Evolutionary conservation across 2,797 vertebrate genomes (phyloP), one percentile per base, ranked within the genome.

Genomic region (Neosalanx taihuensis): DNA sequence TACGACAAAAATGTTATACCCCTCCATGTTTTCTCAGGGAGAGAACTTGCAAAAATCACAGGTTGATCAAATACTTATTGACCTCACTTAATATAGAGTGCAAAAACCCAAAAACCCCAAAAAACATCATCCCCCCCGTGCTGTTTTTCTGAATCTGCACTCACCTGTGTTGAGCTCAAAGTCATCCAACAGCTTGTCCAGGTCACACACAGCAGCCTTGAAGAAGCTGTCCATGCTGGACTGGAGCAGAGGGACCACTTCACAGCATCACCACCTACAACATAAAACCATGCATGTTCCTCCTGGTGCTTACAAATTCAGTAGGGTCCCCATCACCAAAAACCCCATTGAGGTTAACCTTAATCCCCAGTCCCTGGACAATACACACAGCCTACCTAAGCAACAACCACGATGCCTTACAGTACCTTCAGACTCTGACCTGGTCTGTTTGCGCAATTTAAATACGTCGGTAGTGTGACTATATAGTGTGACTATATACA

Each of bases 171-270:
- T 96, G 79, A 95, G 94, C 79, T 99, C 97, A 91, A 99, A 98
- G 88, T 99, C 96, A 86, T 99, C 96, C 0, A 99, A 94, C 49
- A 99, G 90, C 82, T 95, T 99, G 91, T 99, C 97, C 89, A 99
- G 85, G 85, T 98, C 96, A 89, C 94, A 95, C 71, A 99, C 95
- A 72, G 96, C 97, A 81, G 97, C 96, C 91, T 95, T 97, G 88
- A 99, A 99, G 85, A 95, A 98, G 90, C 90, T 97, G 83, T 99
- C 97, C 97, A 99, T 99, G 86, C 89, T 96, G 89, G 71, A 74
- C 71, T 57, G 18, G 15, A 71, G 64, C 64, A 74, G 58, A 78
- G 71, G 80, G 75, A 59, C 75, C 33, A 69, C 18, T 74, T 71
- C 64, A 49, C 64, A 6, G 73, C 72, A 69, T 35, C 59, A 37